phyloP scores from a whole-genome alignment of 2,113 vertebrate species.

The Cyprinodon tularosa region DNA sequence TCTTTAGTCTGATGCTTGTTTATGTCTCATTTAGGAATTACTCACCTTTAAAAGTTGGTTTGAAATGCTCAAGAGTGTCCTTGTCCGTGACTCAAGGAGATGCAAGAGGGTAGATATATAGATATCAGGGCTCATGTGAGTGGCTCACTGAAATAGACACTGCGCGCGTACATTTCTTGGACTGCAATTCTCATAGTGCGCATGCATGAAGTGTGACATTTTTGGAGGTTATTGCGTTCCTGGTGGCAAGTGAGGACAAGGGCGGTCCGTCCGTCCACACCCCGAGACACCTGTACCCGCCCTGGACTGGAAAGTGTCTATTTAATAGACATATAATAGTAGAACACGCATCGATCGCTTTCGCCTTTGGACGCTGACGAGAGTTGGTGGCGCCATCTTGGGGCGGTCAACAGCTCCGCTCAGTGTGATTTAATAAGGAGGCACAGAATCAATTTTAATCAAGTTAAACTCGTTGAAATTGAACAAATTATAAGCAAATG shows the following conservation, averaged over 20 bases:
- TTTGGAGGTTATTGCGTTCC: slow-evolving; percentile 1
- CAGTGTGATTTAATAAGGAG: no score
- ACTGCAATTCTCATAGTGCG: slow-evolving; percentile 27
- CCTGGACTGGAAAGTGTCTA: no score
- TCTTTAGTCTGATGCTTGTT: neutral
- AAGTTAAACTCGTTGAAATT: no score
- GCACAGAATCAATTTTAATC: no score
- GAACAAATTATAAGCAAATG: no score
- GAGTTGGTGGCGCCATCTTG: no score
- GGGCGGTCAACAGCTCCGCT: no score
- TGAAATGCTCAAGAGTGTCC: slow-evolving; percentile 36
- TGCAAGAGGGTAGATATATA: slow-evolving; percentile 71
- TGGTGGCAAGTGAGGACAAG: neutral
- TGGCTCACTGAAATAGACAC: slow-evolving; percentile 76
- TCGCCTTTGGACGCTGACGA: no score
- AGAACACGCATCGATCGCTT: no score
- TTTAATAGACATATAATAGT: no score
- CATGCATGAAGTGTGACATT: slow-evolving; percentile 53
- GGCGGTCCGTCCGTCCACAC: no score
- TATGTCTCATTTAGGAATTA: neutral
- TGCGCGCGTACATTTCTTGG: slow-evolving; percentile 65
- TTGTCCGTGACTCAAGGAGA: slow-evolving; percentile 50
- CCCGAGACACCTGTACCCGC: no score
- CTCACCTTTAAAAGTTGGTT: slow-evolving; percentile 60
- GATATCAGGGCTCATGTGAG: slow-evolving; percentile 71